These are phyloP conservation scores for Protobothrops flavoviridis DNA, from an alignment of 2,113 vertebrate species.

Conservation along the genomic window DNA sequence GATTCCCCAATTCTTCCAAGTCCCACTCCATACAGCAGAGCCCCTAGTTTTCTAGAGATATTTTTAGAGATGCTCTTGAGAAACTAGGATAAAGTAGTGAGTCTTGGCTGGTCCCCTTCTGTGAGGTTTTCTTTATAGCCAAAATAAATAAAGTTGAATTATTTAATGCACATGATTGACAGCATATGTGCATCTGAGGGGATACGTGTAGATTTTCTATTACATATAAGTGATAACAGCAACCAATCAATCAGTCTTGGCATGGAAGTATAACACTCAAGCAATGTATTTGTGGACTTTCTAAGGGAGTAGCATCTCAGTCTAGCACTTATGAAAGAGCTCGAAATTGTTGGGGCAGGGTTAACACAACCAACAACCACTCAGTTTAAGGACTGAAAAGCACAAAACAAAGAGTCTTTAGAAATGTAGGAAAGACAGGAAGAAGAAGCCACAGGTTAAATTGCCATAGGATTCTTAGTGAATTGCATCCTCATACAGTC, in stretches of 20 bases:
- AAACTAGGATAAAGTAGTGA: neutral
- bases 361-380: neutral
- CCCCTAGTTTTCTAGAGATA: neutral
- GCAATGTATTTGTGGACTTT: neutral
- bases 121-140: neutral
- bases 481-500: neutral
- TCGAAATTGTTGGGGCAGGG: neutral
- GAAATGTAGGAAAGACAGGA: neutral
- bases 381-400: neutral
- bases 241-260: neutral
- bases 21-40: neutral
- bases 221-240: neutral
- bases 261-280: neutral
- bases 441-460: neutral
- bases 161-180: neutral
- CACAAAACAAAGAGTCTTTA: neutral
- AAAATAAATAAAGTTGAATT: neutral
- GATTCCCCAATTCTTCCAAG: neutral
- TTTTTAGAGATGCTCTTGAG: neutral
- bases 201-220: neutral
- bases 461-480: neutral
- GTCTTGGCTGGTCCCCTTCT: neutral
- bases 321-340: neutral
- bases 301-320: neutral
- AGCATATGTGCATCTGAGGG: neutral